Evolutionary conservation across 2,888 invertebrate species (phyloP).

Genomic region (Theretra japonica): DNA sequence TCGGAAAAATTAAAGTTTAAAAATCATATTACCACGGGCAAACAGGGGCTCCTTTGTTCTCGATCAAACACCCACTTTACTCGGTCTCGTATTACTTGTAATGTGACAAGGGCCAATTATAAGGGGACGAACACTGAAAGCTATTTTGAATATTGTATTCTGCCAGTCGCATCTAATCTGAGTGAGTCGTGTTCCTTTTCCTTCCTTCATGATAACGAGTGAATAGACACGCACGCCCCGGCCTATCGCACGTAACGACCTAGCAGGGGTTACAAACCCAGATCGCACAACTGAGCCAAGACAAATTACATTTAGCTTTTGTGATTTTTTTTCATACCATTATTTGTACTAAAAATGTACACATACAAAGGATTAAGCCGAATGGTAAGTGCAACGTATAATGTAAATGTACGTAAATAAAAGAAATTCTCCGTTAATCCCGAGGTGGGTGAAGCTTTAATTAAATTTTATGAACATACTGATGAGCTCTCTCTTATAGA

Average conservation of each 20-base stretch:
- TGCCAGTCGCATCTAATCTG: constrained; percentile 34
- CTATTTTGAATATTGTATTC: constrained; percentile 28
- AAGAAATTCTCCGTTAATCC: background rate
- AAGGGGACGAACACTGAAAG: constrained; percentile 6
- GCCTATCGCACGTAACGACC: constrained; percentile 34
- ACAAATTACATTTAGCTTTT: background rate
- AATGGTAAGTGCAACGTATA: background rate
- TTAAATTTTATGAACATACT: constrained; percentile 17
- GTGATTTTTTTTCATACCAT: background rate
- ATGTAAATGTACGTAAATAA: background rate
- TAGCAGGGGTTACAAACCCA: constrained; percentile 12
- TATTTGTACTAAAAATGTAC: too few species aligned
- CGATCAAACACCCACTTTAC: background rate
- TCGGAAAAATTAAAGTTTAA: constrained; percentile 35
- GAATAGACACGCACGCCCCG: constrained; percentile 50
- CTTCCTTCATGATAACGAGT: constrained; percentile 43
- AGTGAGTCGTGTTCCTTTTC: constrained; percentile 38
- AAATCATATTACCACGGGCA: background rate
- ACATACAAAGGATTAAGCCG: background rate
- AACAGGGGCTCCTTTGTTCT: background rate
- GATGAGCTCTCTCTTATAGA: constrained; percentile 16
- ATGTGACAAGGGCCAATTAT: constrained; percentile 6
- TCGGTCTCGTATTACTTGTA: background rate
- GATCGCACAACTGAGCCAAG: background rate
- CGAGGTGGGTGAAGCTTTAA: background rate